A percentile compares a stretch with the other conserved stretches of the same genome.
These are phyloP conservation scores for Chirona hameri DNA, from an alignment of 2,888 invertebrate genomes.

Conservation along the genomic window DNA sequence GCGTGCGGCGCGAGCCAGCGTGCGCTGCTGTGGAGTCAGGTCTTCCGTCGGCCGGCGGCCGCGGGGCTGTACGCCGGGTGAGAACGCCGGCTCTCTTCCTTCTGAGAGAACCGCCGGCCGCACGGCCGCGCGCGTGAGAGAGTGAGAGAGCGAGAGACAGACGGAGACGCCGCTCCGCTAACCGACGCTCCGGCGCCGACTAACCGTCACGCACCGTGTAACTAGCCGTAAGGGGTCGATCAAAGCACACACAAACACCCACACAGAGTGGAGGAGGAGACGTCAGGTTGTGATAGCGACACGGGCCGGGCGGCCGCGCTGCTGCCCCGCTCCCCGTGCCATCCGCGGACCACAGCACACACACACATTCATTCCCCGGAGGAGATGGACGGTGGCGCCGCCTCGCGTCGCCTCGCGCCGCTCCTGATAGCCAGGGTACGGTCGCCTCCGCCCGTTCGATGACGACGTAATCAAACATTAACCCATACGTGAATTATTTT, in stretches of 20 bases:
- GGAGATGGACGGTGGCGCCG: background rate
- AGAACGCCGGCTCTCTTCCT: background rate
- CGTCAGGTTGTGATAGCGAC: conserved; percentile 23
- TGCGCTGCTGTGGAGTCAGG: background rate
- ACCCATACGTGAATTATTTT: conserved; percentile 13
- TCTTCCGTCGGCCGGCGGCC: background rate
- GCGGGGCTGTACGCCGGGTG: background rate
- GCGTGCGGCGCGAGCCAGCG: background rate
- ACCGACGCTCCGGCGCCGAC: background rate
- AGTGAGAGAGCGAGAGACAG: background rate
- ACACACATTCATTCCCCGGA: no score
- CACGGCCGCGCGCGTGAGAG: no score
- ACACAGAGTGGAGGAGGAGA: no score
- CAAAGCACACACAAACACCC: background rate
- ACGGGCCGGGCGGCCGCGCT: background rate
- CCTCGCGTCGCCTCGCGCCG: background rate
- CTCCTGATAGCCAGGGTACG: background rate
- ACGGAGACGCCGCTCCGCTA: background rate
- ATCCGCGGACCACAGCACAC: background rate
- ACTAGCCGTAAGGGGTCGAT: background rate
- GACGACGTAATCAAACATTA: conserved; percentile 9
- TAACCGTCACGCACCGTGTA: background rate
- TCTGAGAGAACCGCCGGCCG: background rate
- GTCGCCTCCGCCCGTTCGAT: background rate
- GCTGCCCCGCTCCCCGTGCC: background rate